These are phyloP conservation scores for Caenorhabditis parvicauda DNA, from an alignment of 2,888 invertebrate genomes.

Conservation along the genomic window DNA sequence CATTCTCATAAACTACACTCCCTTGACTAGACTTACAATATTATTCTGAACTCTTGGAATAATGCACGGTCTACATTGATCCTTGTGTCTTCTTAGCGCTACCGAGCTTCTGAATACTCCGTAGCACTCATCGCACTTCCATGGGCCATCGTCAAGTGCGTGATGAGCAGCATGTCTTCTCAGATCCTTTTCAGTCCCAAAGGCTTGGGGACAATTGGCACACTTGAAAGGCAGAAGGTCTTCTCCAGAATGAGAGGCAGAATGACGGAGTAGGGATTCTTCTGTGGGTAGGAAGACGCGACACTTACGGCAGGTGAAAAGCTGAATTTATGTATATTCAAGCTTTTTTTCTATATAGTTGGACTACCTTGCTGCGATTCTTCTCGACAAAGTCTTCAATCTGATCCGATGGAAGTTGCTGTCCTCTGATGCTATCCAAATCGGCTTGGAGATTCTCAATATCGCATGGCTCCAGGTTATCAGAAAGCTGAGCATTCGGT, in stretches of 20 bases:
- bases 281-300: conserved; percentile 55
- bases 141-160: conserved; percentile 40
- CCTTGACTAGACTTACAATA: conserved; percentile 17
- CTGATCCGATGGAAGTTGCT: conserved; percentile 32
- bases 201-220: conserved; percentile 33
- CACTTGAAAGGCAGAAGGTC: conserved; percentile 44
- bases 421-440: conserved; percentile 36
- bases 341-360: background rate
- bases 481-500: no score
- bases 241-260: conserved; percentile 52
- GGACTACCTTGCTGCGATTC: conserved; percentile 31
- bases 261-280: conserved; percentile 54
- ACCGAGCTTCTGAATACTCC: conserved; percentile 44
- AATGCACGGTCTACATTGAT: conserved; percentile 54
- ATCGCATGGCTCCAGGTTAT: no score
- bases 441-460: conserved; percentile 25
- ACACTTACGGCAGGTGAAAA: conserved; percentile 58
- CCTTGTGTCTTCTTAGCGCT: conserved; percentile 57
- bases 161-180: conserved; percentile 43
- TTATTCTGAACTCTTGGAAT: conserved; percentile 29
- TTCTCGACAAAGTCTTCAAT: conserved; percentile 38
- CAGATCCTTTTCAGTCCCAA: conserved; percentile 47
- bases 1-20: conserved; percentile 1
- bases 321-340: conserved; percentile 27
- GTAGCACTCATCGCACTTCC: conserved; percentile 49